Percentiles rank a stretch among this genome's conserved stretches.
Evolutionary conservation across 2,113 vertebrate genomes (phyloP).

Genomic region (Rousettus leschenaultii): DNA sequence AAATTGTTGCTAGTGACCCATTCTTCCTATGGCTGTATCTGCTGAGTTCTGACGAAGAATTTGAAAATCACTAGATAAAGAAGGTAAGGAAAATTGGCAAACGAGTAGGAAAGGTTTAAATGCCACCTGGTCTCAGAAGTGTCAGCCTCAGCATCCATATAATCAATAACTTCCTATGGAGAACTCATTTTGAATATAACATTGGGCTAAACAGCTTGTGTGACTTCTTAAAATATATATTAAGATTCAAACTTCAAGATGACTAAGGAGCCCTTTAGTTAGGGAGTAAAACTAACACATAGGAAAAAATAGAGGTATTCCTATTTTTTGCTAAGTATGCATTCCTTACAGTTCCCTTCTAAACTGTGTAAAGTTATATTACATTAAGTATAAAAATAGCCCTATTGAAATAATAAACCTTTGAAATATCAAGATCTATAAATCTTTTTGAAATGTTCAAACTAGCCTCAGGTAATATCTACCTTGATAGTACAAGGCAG

Average conservation of each 20-base stretch:
- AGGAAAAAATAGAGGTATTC: neutral
- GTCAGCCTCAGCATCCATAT: neutral
- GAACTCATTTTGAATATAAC: neutral
- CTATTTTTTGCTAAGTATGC: neutral
- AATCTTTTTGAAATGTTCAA: slow-evolving; percentile 23
- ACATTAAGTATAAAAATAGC: slow-evolving; percentile 1
- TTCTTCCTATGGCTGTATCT: neutral
- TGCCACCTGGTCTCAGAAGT: neutral
- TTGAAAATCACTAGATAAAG: neutral
- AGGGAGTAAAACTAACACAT: neutral
- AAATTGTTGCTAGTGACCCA: neutral
- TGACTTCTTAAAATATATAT: neutral
- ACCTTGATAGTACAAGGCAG: neutral
- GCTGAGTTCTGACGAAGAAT: neutral
- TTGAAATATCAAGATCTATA: slow-evolving; percentile 16
- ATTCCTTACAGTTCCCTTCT: neutral
- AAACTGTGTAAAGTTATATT: neutral
- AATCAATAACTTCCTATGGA: neutral
- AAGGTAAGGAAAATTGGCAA: neutral
- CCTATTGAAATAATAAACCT: neutral
- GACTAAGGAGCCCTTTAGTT: neutral
- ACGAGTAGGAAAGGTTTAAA: neutral
- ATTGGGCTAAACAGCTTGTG: neutral
- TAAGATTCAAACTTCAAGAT: neutral
- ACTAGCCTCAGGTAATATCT: neutral